phyloP scores from a whole-genome alignment of 2,888 invertebrate species.

The Drosophila yooni region DNA sequence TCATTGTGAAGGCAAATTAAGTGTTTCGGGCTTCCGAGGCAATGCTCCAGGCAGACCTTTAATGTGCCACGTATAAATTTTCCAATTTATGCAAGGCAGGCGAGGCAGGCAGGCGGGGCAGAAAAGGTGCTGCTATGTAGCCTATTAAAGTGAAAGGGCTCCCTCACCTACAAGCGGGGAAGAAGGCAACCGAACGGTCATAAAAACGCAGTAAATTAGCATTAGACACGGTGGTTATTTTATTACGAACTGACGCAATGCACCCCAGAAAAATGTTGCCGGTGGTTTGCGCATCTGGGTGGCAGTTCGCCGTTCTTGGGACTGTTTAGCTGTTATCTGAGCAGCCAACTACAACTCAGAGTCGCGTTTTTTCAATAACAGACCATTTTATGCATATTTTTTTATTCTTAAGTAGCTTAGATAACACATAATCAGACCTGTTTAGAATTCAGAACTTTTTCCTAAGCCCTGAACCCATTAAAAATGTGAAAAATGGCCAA shows the following conservation, averaged over 20 bases:
- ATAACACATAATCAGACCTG: conserved; percentile 7
- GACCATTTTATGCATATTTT: conserved; percentile 20
- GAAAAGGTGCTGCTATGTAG: conserved; percentile 21
- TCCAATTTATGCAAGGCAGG: conserved; percentile 54
- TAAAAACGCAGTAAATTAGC: conserved; percentile 74
- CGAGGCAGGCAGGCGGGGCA: not conserved
- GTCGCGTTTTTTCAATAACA: conserved; percentile 12
- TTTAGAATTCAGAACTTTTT: conserved; percentile 5
- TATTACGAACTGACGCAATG: conserved; percentile 51
- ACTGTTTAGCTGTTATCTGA: not conserved
- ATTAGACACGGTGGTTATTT: conserved; percentile 73
- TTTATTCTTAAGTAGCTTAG: conserved; percentile 14
- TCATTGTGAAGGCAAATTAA: conserved; percentile 65
- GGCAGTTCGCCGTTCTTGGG: not conserved
- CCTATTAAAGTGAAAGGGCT: conserved; percentile 55
- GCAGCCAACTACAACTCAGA: conserved; percentile 5
- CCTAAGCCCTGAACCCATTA: not conserved
- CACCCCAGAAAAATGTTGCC: conserved; percentile 21
- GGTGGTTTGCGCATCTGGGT: not conserved
- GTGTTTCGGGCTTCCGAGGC: conserved; percentile 39
- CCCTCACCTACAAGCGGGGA: not conserved
- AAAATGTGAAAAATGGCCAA: not conserved
- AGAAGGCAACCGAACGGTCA: conserved; percentile 35
- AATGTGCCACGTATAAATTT: conserved; percentile 71
- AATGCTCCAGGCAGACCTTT: conserved; percentile 51